Conservation (phyloP, 2,797 vertebrate species). For the Taenioides sp. region DNA sequence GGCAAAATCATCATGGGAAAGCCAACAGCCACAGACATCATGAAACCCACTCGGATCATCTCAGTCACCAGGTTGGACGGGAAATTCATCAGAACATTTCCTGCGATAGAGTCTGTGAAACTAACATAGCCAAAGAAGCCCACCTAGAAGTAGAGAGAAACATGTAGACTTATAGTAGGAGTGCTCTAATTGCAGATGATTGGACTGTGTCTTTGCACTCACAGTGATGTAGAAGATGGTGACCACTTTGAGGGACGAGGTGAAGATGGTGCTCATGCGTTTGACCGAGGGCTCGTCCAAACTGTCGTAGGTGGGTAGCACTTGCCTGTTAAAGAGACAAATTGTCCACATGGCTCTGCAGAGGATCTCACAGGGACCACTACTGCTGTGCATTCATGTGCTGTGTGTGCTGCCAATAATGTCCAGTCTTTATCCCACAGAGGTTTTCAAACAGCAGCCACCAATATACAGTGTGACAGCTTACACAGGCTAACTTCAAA, state of each 20-base stretch:
- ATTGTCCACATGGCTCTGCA: slow-evolving; percentile 24
- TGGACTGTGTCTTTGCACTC: slow-evolving; percentile 63
- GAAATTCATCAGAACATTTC: slow-evolving; percentile 97
- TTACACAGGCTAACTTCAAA: slow-evolving; percentile 25
- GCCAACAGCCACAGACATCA: slow-evolving; percentile 97
- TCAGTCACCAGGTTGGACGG: slow-evolving; percentile 95
- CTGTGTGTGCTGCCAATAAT: slow-evolving; percentile 11
- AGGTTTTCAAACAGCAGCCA: slow-evolving; percentile 19
- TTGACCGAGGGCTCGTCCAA: slow-evolving; percentile 97
- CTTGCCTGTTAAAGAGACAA: slow-evolving; percentile 83
- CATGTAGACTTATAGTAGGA: too few relatives aligned
- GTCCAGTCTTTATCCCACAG: slow-evolving; percentile 2
- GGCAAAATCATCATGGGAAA: slow-evolving; percentile 99
- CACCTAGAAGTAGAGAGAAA: slow-evolving; percentile 75
- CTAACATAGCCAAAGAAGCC: slow-evolving; percentile 98
- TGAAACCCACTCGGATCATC: slow-evolving; percentile 94
- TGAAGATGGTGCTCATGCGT: slow-evolving; percentile 98
- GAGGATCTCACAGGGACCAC: slow-evolving; percentile 8
- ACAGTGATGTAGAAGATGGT: slow-evolving; percentile 96
- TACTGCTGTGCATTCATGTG: slow-evolving; percentile 38
- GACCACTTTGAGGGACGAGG: slow-evolving; percentile 91
- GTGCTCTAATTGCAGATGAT: not conserved
- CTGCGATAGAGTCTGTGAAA: slow-evolving; percentile 91
- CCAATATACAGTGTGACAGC: slow-evolving; percentile 19
- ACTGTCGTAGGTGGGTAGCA: slow-evolving; percentile 96